Evolutionary conservation across 2,113 vertebrate species (phyloP).

Genomic region (Nematolebias whitei): DNA sequence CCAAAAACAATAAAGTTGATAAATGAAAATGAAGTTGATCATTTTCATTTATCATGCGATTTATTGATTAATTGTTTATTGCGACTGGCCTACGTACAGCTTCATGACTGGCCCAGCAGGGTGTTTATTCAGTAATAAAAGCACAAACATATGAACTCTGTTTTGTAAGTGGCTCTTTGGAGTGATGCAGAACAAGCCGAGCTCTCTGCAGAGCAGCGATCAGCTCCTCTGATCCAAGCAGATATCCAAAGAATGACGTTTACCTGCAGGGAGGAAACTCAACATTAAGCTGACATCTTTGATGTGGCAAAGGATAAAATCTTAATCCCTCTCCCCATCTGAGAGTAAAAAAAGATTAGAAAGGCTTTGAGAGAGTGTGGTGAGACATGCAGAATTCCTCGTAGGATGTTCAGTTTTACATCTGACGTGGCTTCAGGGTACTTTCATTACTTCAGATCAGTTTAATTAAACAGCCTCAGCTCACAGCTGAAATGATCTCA

Average conservation of each 20-base stretch:
- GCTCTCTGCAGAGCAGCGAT: slow-evolving; percentile 1
- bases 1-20: too few species aligned
- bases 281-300: slow-evolving; percentile 26
- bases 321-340: slow-evolving; percentile 33
- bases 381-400: slow-evolving; percentile 17
- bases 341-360: slow-evolving; percentile 39
- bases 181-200: background rate
- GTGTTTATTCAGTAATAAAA: too few species aligned
- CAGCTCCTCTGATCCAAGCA: background rate
- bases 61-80: too few species aligned
- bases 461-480: background rate
- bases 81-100: too few species aligned
- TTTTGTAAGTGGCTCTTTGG: too few species aligned
- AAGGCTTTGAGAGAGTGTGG: slow-evolving; percentile 10
- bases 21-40: too few species aligned
- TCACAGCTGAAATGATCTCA: background rate
- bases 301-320: slow-evolving; percentile 39
- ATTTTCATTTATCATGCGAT: too few species aligned
- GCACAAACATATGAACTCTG: too few species aligned
- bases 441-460: background rate
- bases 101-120: too few species aligned
- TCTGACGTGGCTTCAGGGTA: background rate
- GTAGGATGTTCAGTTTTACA: background rate
- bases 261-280: slow-evolving; percentile 33
- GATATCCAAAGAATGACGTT: slow-evolving; percentile 30